These are phyloP conservation scores for Drosophila stalkeri DNA, from an alignment of 2,888 invertebrate genomes.

Conservation along the genomic window DNA sequence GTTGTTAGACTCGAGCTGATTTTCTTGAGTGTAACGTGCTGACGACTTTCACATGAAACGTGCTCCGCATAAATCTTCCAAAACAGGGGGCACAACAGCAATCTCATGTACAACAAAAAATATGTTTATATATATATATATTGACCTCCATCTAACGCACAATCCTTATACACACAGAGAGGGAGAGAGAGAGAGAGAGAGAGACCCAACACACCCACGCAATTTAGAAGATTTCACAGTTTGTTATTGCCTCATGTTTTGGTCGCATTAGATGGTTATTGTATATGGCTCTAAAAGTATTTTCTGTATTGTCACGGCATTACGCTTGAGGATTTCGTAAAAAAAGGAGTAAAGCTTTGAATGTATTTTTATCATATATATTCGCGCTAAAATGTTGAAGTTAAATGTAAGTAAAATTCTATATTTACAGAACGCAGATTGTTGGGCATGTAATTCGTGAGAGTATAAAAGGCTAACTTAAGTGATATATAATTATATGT, in stretches of 20 bases:
- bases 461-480: no score
- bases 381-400: background rate
- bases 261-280: constrained; percentile 53
- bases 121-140: constrained; percentile 3
- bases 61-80: constrained; percentile 69
- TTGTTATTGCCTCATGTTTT: constrained; percentile 52
- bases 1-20: constrained; percentile 42
- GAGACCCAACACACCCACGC: constrained; percentile 10
- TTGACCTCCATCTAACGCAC: constrained; percentile 43
- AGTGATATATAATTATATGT: no score
- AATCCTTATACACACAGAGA: background rate
- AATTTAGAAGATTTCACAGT: constrained; percentile 52
- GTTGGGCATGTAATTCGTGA: background rate
- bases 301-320: constrained; percentile 32
- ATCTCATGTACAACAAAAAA: constrained; percentile 6
- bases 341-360: constrained; percentile 11
- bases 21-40: constrained; percentile 61
- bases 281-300: constrained; percentile 28
- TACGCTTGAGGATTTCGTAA: constrained; percentile 10
- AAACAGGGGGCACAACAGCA: background rate
- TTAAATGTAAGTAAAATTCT: background rate
- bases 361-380: constrained; percentile 2
- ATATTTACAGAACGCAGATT: background rate
- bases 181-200: background rate
- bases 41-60: constrained; percentile 71